Evolutionary conservation across 2,113 vertebrate genomes (phyloP).

Genomic region (Salvelinus sp.): DNA sequence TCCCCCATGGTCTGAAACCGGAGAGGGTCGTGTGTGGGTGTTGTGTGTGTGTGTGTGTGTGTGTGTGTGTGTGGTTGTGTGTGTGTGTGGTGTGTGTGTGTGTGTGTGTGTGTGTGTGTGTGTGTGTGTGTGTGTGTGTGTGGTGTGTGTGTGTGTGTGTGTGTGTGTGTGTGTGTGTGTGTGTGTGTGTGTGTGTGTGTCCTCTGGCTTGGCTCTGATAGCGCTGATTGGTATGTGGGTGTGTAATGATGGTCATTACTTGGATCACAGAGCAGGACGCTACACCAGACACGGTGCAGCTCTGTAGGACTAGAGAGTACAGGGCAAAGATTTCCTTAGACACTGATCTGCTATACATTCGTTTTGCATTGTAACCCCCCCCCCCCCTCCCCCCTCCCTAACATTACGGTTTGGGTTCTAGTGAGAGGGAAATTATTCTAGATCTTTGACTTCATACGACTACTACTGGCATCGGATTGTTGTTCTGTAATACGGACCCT

Average conservation of each 20-base stretch:
- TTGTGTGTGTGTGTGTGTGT: too few relatives aligned
- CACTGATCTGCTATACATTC: neutral
- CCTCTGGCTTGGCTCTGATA: slow-evolving; percentile 65
- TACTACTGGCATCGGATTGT: neutral
- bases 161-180: too few relatives aligned
- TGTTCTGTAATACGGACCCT: neutral
- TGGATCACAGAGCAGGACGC: slow-evolving; percentile 75
- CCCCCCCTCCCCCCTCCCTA: neutral
- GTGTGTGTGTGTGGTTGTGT: too few relatives aligned
- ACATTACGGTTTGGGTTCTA: neutral
- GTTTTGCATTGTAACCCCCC: neutral
- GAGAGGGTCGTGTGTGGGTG: too few relatives aligned
- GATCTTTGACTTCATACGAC: neutral
- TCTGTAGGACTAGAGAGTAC: neutral
- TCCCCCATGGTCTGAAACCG: slow-evolving; percentile 35
- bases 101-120: too few relatives aligned
- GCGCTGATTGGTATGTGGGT: slow-evolving; percentile 69
- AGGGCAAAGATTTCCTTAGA: too few relatives aligned
- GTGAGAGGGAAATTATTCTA: neutral
- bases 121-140: too few relatives aligned
- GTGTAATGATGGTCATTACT: slow-evolving; percentile 76
- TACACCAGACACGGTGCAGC: slow-evolving; percentile 37
- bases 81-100: too few relatives aligned
- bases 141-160: too few relatives aligned
- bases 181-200: too few relatives aligned